Evolutionary conservation across 2,888 invertebrate species (phyloP), one percentile per base, ranked within the genome.

Genomic region (Steinernema scapterisci): DNA sequence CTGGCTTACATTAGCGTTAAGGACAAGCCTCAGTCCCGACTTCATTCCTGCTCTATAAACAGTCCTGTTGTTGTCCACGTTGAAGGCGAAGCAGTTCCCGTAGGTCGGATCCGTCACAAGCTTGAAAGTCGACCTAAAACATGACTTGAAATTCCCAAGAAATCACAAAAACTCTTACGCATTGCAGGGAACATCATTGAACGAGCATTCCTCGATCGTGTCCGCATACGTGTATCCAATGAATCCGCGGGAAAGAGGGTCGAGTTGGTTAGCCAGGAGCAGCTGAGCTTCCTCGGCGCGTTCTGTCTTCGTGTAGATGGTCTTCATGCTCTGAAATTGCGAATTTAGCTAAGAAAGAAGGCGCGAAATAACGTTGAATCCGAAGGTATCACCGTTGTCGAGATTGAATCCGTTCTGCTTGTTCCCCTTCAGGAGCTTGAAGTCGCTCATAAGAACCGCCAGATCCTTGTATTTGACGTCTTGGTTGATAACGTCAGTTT

Each of bases 41-140:
- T 43, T 48, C 31, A 46, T 78, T 7, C 78, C 78, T 13, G 76
- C 72, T 19, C 76, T 54, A n/a, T 43, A 21, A 3, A 52, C 48
- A 51, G 16, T 25, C 16, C 63, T 9, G 0, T 46, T 27, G 25
- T 27, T 46, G 51, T 71, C 48, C n/a, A 16, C 31, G 63, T 78
- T 78, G 76, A 76, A 78, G 16, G 73, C 74, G 27, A 71, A 78
- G 46, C 77, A 77, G 25, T 31, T 43, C 9, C 77, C 77, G 43
- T 75, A 76, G 7, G 38, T 70, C 6, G 75, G 73, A 25, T 77
- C 76, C 13, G 46, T 16, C 19, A 72, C n/a, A 13, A 13, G 31
- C 9, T 73, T 71, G 71, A 77, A 75, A 13, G 45, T 31, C 1
- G 51, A 43, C 21, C 72, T 71, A 52, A 70, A 74, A n/a, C n/a